Conservation (phyloP, 1,140 invertebrate species). For the Drosophila pectinifera region DNA sequence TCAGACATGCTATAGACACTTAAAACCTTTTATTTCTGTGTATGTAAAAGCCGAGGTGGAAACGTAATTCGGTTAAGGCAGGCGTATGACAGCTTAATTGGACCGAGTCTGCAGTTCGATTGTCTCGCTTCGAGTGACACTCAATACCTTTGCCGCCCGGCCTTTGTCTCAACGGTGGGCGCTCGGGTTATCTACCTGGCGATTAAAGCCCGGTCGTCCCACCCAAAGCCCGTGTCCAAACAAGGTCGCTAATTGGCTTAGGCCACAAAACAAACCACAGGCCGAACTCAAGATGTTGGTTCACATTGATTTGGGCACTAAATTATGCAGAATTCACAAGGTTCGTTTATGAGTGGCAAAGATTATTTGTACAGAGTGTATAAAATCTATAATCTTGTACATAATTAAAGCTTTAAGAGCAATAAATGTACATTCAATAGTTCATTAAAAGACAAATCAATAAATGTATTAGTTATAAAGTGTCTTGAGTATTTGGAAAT, state of each 20-base stretch:
- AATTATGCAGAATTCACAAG: constrained; percentile 11
- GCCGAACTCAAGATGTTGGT: constrained; percentile 33
- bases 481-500: too few relatives aligned
- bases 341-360: not conserved
- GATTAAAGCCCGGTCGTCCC: constrained; percentile 33
- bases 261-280: constrained; percentile 29
- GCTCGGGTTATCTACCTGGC: constrained; percentile 11
- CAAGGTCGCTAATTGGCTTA: constrained; percentile 71
- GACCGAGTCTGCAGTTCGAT: constrained; percentile 52
- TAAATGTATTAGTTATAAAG: too few relatives aligned
- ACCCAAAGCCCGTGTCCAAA: constrained; percentile 23
- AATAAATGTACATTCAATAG: too few relatives aligned
- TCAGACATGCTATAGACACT: too few relatives aligned
- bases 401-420: not conserved
- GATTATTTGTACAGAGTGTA: not conserved
- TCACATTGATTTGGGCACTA: constrained; percentile 5
- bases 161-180: constrained; percentile 12
- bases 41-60: constrained; percentile 60
- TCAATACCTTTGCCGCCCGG: constrained; percentile 27
- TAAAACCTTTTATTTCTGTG: not conserved
- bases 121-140: constrained; percentile 45
- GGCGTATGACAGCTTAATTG: constrained; percentile 62
- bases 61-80: constrained; percentile 63
- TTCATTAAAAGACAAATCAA: too few relatives aligned
- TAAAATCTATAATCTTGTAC: not conserved